Evolutionary conservation across 2,888 invertebrate species (phyloP), one percentile per base, ranked within the genome.

Genomic region (Colostygia pectinataria): DNA sequence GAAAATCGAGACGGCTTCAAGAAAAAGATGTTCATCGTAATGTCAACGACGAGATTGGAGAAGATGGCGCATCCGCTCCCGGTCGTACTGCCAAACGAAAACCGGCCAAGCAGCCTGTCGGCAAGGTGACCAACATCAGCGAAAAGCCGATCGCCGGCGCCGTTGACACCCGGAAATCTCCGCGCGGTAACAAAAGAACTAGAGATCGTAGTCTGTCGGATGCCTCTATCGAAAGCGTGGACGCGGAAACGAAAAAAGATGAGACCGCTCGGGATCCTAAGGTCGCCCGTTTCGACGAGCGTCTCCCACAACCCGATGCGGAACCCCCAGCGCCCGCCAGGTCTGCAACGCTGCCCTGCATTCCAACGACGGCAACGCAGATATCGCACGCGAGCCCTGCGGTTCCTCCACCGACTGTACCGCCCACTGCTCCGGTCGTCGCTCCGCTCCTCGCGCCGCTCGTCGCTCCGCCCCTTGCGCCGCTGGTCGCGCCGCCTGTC

Each of bases 21-120:
- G 96, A 96, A 71, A 94, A 94, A 69, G 95, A 95, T 68, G 93
- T 93, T 37, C 93, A 92, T 57, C 91, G 95, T 50, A 95, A 92
- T 53, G 95, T 95, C 0, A 93, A 96, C 6, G 98, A 98, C 72
- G 97, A 97, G 65, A 93, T 96, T 8, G 97, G 97, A 57, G 98
- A 98, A 61, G 97, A 98, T n/a, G 20, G 18, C 20, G 18, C 18
- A 9, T 18, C 18, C 69, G 51, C 13, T 46, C 37, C 28, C 8
- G 43, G 48, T 14, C 60, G 58, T 6, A 36, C 61, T 0, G 82
- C 77, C 43, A 92, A 92, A 52, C 89, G 93, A 54, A 82, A 92
- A 63, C 91, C 92, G 2, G 85, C 91, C 0, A 84, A 93, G 46
- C 93, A 93, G 66, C 82, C 82, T n/a, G 84, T 82, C 32, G 57